Evolutionary conservation across 1,140 invertebrate genomes (phyloP).

Genomic region (Chionoecetes opilio): DNA sequence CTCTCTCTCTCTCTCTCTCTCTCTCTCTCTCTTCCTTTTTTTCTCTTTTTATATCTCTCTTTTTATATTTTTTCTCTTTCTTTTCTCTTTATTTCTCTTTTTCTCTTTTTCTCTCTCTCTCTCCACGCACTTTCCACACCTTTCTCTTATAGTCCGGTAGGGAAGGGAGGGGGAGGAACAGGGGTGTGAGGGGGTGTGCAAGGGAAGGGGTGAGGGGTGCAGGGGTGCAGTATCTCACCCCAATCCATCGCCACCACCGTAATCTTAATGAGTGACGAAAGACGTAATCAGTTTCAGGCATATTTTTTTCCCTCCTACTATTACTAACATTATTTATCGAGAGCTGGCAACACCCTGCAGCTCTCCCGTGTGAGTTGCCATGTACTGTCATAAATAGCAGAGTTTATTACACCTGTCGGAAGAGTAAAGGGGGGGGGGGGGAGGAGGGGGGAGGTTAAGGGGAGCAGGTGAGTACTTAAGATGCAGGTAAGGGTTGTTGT

Average conservation of each 20-base stretch:
- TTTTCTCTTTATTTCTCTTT: no score
- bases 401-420: conserved; percentile 8
- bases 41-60: background rate
- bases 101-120: no score
- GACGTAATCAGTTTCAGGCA: background rate
- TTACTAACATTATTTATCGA: background rate
- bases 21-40: conserved; percentile 19
- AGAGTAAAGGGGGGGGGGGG: background rate
- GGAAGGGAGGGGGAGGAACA: no score
- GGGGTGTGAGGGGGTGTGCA: no score
- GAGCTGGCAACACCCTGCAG: background rate
- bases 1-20: background rate
- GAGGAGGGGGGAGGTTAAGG: background rate
- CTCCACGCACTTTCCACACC: background rate
- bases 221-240: background rate
- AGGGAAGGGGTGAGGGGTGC: background rate
- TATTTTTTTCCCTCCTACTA: background rate
- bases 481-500: background rate
- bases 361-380: background rate
- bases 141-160: no score
- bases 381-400: background rate
- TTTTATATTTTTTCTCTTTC: background rate
- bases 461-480: background rate
- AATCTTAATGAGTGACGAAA: background rate
- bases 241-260: background rate